phyloP scores from a whole-genome alignment of 2,888 invertebrate species.

The Lamellibrachia satsuma region DNA sequence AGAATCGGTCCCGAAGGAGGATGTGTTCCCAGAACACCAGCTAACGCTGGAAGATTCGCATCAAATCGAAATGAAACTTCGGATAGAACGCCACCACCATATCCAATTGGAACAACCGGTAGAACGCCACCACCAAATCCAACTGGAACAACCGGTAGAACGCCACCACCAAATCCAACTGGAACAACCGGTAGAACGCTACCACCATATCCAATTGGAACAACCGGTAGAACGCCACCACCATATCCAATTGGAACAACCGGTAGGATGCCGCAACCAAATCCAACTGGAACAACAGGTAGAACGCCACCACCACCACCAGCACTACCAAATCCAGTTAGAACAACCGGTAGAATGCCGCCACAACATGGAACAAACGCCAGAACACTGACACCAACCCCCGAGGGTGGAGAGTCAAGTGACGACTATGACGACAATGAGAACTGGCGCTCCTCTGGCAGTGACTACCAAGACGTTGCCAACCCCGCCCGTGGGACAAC shows the following conservation, averaged over 20 bases:
- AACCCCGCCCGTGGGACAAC: background rate
- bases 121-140: background rate
- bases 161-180: background rate
- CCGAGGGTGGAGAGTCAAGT: background rate
- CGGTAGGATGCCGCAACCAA: background rate
- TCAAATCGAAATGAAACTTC: background rate
- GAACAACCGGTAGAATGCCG: background rate
- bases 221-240: background rate
- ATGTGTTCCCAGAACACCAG: background rate
- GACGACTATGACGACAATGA: background rate
- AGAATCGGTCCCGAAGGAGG: background rate
- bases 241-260: background rate
- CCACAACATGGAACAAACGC: background rate
- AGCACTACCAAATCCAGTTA: background rate
- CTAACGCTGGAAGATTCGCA: background rate
- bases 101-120: background rate
- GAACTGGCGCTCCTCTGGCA: background rate
- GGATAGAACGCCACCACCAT: background rate
- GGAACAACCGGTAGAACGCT: background rate
- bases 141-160: background rate
- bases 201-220: background rate
- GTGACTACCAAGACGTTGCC: background rate
- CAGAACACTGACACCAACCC: background rate
- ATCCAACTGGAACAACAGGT: background rate
- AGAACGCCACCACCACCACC: background rate